Percentiles rank a stretch among this genome's conserved stretches.
phyloP scores from a whole-genome alignment of 53 echinoderm and acorn worm genomes.

The Echinometra lucunter region DNA sequence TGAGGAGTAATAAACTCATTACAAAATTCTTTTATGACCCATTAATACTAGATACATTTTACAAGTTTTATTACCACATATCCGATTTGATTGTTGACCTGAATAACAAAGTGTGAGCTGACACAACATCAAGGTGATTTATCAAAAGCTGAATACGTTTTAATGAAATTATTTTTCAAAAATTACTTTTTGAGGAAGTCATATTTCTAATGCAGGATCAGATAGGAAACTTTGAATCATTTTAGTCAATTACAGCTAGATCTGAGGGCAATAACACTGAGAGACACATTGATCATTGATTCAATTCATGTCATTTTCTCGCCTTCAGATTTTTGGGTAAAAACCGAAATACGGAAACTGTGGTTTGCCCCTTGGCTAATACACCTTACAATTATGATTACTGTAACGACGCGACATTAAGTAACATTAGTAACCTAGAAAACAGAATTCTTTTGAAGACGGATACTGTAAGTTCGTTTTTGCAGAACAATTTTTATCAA shows the following conservation, averaged over 20 bases:
- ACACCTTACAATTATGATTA: background rate
- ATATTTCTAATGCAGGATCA: background rate
- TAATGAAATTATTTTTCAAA: background rate
- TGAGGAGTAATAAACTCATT: too few species aligned
- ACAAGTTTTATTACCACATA: background rate
- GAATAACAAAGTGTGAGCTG: background rate
- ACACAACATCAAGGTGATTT: background rate
- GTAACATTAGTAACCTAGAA: background rate
- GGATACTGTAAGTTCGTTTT: background rate
- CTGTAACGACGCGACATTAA: background rate
- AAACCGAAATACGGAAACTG: constrained; percentile 14
- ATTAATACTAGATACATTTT: background rate
- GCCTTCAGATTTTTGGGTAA: background rate
- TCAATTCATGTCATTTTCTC: constrained; percentile 23
- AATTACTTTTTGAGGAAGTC: background rate
- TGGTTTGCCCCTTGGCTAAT: constrained; percentile 17
- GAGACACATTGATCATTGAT: constrained; percentile 32
- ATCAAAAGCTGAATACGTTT: background rate
- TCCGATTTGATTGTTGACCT: background rate
- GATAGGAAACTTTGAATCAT: background rate
- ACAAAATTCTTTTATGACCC: background rate
- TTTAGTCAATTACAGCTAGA: background rate
- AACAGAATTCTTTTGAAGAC: background rate
- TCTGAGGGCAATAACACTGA: background rate
- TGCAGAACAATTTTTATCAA: background rate